Evolutionary conservation across 1,140 invertebrate genomes (phyloP), one percentile per base, ranked within the genome.

Genomic region (Ectropis grisescens): DNA sequence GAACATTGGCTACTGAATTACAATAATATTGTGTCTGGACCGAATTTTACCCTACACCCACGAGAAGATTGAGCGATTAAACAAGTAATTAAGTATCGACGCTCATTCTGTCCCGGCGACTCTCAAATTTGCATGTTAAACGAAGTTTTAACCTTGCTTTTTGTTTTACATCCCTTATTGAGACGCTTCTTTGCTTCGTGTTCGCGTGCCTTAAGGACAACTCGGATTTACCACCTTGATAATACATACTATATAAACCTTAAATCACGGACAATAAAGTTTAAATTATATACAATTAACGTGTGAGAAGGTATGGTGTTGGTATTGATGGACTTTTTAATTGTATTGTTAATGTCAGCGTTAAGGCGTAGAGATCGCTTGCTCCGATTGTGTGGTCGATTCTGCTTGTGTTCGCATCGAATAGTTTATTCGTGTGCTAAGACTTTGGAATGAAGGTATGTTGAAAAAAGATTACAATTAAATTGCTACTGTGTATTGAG

Each of bases 51-150:
- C 41, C 32, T 42, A 52, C 52, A 61, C 58, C 54, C 56, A 48
- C 60, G 48, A 61, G 47, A 33, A 75, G 66, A 78, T 80, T 79
- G 65, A 76, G 65, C 64, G 71, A 81, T 79, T 81, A 79, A 76
- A 61, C 43, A 46, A 69, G 71, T 81, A 81, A 81, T 81, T 81
- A 81, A 81, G 74, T 76, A 81, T 76, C 60, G 66, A 68, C 65
- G 68, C 60, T 71, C 60, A 75, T 76, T 71, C 66, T 72, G 74
- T 79, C 72, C 55, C 58, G 67, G 68, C 43, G 54, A 71, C 61
- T 79, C 55, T 78, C 69, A 81, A 79, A 81, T 81, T 81, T 81
- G 74, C 76, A 81, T 79, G 71, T 79, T 81, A 81, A 81, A 79
- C 76, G 76, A 81, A 79, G 67, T 74, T 72, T 67, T 54, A 58